Percentiles rank a stretch among this genome's conserved stretches.
phyloP scores from a whole-genome alignment of 2,888 invertebrate species.

The Kryphioiulus occultus region DNA sequence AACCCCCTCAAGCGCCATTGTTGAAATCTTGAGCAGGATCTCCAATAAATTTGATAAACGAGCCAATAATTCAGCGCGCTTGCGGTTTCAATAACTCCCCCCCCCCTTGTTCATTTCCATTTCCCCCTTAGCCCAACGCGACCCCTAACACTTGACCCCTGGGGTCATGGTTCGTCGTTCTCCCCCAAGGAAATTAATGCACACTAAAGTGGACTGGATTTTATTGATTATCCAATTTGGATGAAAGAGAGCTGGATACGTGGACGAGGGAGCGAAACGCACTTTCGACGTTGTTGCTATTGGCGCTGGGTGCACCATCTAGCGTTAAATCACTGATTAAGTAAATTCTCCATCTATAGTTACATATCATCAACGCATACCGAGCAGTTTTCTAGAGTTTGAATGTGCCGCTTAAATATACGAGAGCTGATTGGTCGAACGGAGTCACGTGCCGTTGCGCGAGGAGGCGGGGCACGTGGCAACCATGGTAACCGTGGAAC shows the following conservation, averaged over 20 bases:
- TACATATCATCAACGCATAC: too few species aligned
- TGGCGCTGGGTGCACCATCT: too few species aligned
- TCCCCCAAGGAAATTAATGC: conserved; percentile 31
- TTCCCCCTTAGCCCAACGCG: neutral
- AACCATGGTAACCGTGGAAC: too few species aligned
- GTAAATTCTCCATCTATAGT: too few species aligned
- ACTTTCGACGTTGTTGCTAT: neutral
- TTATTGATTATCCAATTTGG: conserved; percentile 11
- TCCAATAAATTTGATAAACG: conserved; percentile 36
- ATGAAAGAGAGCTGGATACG: neutral
- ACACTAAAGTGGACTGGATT: neutral
- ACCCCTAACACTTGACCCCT: neutral
- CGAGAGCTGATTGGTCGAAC: too few species aligned
- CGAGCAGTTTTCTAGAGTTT: too few species aligned
- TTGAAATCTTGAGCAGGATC: neutral
- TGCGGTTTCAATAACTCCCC: neutral
- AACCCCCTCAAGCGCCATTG: neutral
- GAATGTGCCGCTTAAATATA: too few species aligned
- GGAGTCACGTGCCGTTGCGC: too few species aligned
- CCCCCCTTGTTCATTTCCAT: neutral
- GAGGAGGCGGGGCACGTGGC: too few species aligned
- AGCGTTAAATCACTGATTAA: too few species aligned
- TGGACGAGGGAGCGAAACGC: neutral
- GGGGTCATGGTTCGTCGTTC: neutral
- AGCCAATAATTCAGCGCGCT: neutral